Conservation (phyloP, 2,113 vertebrate species). For the Siniperca knerii region DNA sequence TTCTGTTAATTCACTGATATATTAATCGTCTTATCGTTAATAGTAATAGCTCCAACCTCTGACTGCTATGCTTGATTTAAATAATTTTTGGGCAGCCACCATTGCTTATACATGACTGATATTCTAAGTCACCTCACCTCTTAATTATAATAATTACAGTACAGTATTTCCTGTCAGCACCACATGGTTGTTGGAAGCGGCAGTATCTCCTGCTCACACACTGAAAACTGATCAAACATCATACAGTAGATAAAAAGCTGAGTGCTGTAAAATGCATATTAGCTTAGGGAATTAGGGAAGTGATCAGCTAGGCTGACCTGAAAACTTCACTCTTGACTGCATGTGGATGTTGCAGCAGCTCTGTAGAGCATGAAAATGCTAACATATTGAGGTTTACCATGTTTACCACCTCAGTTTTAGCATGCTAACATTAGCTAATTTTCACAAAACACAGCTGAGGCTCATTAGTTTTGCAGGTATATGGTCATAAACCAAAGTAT, state of each 20-base stretch:
- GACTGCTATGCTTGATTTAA: neutral
- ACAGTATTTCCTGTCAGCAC: neutral
- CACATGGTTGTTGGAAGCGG: neutral
- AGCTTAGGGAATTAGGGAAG: conserved; percentile 35
- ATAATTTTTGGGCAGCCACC: neutral
- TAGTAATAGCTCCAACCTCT: neutral
- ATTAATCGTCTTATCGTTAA: neutral
- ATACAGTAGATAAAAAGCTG: neutral
- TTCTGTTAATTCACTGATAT: neutral
- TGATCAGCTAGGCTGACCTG: conserved; percentile 40
- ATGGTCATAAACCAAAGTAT: no score
- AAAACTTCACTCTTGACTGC: conserved; percentile 43
- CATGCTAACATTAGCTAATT: neutral
- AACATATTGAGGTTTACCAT: neutral
- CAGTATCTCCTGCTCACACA: conserved; percentile 4
- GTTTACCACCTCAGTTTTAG: neutral
- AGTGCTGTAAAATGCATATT: conserved; percentile 12
- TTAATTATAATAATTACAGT: neutral
- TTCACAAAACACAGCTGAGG: neutral
- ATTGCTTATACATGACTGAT: neutral
- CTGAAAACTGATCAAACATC: neutral
- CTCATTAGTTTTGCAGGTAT: neutral
- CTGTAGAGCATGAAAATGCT: neutral
- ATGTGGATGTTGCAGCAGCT: neutral
- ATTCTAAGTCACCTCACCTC: neutral